A percentile compares a stretch with the other conserved stretches of the same genome.
Evolutionary conservation across 2,113 vertebrate species (phyloP).

Genomic region (Oophaga pumilio): DNA sequence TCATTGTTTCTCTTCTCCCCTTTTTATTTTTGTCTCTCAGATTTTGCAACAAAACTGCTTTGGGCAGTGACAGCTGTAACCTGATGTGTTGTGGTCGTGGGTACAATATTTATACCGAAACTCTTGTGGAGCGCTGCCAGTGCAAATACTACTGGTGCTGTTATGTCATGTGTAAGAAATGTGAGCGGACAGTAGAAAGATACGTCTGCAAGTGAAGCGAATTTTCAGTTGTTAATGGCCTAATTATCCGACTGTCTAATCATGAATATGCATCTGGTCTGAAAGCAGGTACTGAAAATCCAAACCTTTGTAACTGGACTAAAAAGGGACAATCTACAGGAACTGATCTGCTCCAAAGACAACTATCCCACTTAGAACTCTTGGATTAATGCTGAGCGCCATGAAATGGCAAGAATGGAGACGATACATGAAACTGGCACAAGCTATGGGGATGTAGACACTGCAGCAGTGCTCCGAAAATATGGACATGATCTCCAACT

Average conservation of each 20-base stretch:
- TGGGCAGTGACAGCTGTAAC: slow-evolving; percentile 71
- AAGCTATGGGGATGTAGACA: neutral
- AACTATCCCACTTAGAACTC: neutral
- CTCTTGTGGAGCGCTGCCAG: slow-evolving; percentile 73
- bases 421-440: neutral
- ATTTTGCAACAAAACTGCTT: slow-evolving; percentile 74
- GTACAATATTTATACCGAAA: slow-evolving; percentile 76
- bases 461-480: neutral
- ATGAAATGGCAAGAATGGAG: neutral
- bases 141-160: slow-evolving; percentile 81
- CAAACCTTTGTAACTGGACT: neutral
- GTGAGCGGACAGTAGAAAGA: slow-evolving; percentile 68
- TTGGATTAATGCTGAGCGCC: neutral
- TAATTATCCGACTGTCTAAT: neutral
- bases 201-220: slow-evolving; percentile 73
- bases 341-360: neutral
- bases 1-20: too few species aligned
- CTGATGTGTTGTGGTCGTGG: slow-evolving; percentile 78
- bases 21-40: slow-evolving; percentile 58
- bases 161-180: slow-evolving; percentile 76
- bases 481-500: neutral
- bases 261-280: neutral
- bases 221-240: rapidly evolving
- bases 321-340: slow-evolving; percentile 55
- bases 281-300: neutral